Percentiles rank a stretch among this genome's conserved stretches.
Conservation (phyloP, 2,888 invertebrate species). For the Dinocampus coccinellae region DNA sequence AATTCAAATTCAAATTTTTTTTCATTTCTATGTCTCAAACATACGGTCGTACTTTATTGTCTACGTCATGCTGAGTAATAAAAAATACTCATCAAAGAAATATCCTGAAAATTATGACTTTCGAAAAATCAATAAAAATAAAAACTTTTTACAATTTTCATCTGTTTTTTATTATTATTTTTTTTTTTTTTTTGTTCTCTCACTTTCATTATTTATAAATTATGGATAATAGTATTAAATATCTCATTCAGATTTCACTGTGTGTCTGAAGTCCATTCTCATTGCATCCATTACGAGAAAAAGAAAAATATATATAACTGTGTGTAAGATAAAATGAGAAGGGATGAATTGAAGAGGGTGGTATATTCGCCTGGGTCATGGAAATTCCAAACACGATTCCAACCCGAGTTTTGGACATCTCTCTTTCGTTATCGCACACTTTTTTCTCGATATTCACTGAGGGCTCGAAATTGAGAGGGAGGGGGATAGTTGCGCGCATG, state of each 20-base stretch:
- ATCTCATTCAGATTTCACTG: conserved; percentile 28
- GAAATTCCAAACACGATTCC: conserved; percentile 43
- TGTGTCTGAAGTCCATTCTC: conserved; percentile 21
- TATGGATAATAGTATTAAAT: conserved; percentile 30
- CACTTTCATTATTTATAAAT: conserved; percentile 17
- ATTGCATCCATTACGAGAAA: not conserved
- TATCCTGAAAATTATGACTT: not conserved
- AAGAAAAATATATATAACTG: no score
- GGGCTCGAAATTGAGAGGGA: no score
- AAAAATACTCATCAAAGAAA: not conserved
- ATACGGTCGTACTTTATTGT: no score
- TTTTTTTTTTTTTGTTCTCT: not conserved
- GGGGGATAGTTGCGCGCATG: conserved; percentile 11
- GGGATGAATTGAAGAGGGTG: not conserved
- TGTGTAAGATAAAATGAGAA: not conserved
- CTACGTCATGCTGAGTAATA: no score
- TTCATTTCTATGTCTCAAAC: no score
- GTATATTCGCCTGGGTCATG: conserved; percentile 31
- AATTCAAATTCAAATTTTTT: no score
- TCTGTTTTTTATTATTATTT: no score
- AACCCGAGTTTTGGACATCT: conserved; percentile 41
- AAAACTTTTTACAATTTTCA: not conserved
- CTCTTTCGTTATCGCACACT: conserved; percentile 38
- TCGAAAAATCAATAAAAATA: not conserved
- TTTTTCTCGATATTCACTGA: conserved; percentile 41